These are phyloP conservation scores for Drosophila lutescens DNA, from an alignment of 2,888 invertebrate species.

Conservation along the genomic window DNA sequence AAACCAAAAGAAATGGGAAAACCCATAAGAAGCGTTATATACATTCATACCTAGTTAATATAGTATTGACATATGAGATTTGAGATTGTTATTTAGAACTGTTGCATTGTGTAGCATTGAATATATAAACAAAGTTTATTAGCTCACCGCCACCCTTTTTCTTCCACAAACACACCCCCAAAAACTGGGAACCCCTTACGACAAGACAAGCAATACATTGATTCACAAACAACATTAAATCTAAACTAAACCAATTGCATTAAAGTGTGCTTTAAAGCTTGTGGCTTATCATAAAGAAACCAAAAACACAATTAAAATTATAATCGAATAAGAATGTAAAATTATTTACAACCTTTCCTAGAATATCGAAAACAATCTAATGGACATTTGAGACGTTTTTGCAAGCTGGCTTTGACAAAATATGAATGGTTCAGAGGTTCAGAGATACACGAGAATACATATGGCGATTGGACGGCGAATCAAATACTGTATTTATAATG, in stretches of 20 bases:
- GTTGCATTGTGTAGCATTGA: conserved; percentile 68
- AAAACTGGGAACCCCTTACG: not conserved
- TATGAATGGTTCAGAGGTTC: conserved; percentile 40
- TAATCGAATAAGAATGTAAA: conserved; percentile 23
- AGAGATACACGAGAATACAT: conserved; percentile 25
- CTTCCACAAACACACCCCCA: conserved; percentile 23
- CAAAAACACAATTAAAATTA: conserved; percentile 23
- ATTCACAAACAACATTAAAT: conserved; percentile 28
- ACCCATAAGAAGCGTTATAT: conserved; percentile 42
- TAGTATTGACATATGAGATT: conserved; percentile 42
- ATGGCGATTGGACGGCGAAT: conserved; percentile 26
- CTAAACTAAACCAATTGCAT: conserved; percentile 53
- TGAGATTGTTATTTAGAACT: conserved; percentile 72
- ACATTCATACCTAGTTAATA: conserved; percentile 52
- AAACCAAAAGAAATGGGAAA: not conserved
- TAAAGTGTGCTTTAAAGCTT: conserved; percentile 77
- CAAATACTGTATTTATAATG: conserved; percentile 32
- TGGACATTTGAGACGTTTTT: conserved; percentile 61
- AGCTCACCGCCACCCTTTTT: conserved; percentile 33
- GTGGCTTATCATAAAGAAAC: conserved; percentile 63
- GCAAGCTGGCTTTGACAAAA: conserved; percentile 71
- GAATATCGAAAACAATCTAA: conserved; percentile 67
- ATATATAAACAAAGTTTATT: conserved; percentile 59
- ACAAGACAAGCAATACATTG: conserved; percentile 42
- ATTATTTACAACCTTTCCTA: conserved; percentile 62